Conservation (phyloP, 2,113 vertebrate genomes). For the Lipophrys pholis region DNA sequence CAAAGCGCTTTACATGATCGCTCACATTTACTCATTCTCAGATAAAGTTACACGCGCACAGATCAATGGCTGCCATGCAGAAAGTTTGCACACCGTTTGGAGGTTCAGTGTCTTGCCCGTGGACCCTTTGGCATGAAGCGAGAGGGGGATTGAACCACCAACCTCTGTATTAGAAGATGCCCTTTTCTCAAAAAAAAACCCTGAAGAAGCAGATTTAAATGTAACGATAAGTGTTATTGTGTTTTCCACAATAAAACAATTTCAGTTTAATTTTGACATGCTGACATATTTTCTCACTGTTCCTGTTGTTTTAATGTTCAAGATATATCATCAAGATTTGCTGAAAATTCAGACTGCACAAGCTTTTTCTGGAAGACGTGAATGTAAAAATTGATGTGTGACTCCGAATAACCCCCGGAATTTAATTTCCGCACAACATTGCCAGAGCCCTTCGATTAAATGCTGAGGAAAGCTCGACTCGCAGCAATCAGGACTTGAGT, state of each 20-base stretch:
- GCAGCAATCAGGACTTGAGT: not conserved
- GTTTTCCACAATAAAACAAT: no score
- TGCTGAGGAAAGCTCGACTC: not conserved
- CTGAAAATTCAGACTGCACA: not conserved
- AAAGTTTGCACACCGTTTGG: no score
- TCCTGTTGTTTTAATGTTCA: not conserved
- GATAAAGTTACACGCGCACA: no score
- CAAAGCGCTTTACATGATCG: no score
- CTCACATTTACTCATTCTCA: no score
- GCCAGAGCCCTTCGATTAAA: not conserved
- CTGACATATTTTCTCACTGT: not conserved
- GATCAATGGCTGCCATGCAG: no score
- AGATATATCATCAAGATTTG: not conserved
- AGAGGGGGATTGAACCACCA: no score
- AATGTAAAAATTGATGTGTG: not conserved
- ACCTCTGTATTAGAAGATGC: no score
- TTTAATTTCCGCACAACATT: not conserved
- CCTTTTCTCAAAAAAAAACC: not conserved
- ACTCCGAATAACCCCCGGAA: rapidly evolving
- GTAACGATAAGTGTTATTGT: not conserved
- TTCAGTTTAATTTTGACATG: no score
- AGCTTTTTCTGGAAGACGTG: not conserved
- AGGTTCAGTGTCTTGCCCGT: no score
- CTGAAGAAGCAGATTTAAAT: not conserved
- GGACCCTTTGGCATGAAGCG: no score